Percentiles rank a stretch among this genome's conserved stretches.
phyloP scores from a whole-genome alignment of 1,140 invertebrate species.

The Platorchestia sp. region DNA sequence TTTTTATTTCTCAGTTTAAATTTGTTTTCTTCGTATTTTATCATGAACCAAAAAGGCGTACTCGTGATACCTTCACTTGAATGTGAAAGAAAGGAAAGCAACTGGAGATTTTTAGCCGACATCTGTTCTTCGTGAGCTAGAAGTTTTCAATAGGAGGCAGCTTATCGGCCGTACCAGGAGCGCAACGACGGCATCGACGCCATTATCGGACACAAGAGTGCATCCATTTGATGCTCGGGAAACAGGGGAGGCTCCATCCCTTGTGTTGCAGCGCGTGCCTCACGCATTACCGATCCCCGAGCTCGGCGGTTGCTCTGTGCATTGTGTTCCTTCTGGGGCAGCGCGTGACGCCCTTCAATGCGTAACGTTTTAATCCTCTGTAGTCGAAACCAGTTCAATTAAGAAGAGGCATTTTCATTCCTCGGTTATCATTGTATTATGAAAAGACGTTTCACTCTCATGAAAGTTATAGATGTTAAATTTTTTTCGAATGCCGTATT shows the following conservation, averaged over 20 bases:
- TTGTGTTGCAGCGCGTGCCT: neutral
- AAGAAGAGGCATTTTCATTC: neutral
- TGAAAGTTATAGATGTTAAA: too few relatives aligned
- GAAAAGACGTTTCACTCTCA: too few relatives aligned
- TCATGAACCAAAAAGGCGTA: neutral
- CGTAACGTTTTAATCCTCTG: neutral
- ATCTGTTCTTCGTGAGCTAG: neutral
- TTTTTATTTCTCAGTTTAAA: neutral
- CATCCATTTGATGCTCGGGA: neutral
- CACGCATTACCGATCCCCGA: neutral
- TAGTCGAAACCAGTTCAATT: neutral
- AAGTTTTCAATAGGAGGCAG: neutral
- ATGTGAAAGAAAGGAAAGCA: neutral
- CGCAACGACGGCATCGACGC: neutral
- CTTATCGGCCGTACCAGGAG: neutral
- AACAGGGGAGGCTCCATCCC: neutral
- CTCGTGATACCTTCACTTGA: neutral
- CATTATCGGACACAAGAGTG: conserved; percentile 26
- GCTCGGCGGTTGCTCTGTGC: neutral
- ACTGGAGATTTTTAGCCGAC: neutral
- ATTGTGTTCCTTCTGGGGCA: neutral
- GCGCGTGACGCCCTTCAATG: neutral
- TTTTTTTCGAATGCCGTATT: too few relatives aligned
- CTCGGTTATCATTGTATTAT: neutral
- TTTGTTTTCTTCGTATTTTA: neutral